A percentile compares a stretch with the other conserved stretches of the same genome.
phyloP scores from a whole-genome alignment of 2,113 vertebrate species.

The Perca fluviatilis region DNA sequence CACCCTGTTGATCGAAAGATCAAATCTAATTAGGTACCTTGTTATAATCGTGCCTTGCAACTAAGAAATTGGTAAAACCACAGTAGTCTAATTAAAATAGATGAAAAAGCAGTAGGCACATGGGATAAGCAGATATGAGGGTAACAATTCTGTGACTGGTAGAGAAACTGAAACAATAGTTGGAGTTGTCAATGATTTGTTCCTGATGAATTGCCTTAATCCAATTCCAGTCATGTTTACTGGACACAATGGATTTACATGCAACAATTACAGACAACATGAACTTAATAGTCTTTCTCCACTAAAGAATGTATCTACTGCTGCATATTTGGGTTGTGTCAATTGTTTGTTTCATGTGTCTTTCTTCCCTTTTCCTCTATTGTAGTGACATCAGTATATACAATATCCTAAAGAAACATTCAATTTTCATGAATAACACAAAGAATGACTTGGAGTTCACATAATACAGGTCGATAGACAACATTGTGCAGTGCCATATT shows the following conservation, averaged over 20 bases:
- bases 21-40: slow-evolving; percentile 5
- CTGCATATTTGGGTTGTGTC: not conserved
- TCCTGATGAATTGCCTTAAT: not conserved
- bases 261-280: slow-evolving; percentile 21
- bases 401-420: not conserved
- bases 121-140: not conserved
- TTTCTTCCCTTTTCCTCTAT: not conserved
- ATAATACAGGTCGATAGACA: not conserved
- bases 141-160: not conserved
- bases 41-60: not conserved
- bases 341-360: not conserved
- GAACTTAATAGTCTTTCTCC: not conserved
- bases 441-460: not conserved
- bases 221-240: not conserved
- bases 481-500: not conserved
- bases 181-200: not conserved
- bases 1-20: slow-evolving; percentile 5
- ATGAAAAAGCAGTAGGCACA: not conserved
- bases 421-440: not conserved
- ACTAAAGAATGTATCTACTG: not conserved
- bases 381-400: not conserved
- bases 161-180: not conserved
- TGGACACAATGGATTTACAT: slow-evolving; percentile 5
- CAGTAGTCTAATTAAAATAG: slow-evolving; percentile 1
- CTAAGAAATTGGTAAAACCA: not conserved